Percentiles rank a stretch among this genome's conserved stretches.
Conservation (phyloP, 2,113 vertebrate genomes). For the Marmota monax region DNA sequence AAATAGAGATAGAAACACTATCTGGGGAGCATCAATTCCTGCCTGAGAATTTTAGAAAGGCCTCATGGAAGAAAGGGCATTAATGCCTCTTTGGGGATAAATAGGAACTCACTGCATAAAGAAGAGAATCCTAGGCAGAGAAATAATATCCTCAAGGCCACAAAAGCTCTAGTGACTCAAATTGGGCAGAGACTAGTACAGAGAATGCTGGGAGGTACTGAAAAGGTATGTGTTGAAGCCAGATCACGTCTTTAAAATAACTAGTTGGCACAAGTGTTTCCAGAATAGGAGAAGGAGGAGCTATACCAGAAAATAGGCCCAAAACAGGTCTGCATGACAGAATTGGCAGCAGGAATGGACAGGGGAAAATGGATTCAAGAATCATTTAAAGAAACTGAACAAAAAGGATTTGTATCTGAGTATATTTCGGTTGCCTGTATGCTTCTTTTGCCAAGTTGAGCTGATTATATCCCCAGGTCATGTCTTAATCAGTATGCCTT, state of each 20-base stretch:
- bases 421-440: not conserved
- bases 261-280: not conserved
- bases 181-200: not conserved
- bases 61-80: not conserved
- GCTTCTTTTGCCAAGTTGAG: constrained; percentile 27
- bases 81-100: not conserved
- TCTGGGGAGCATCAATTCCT: not conserved
- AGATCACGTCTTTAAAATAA: constrained; percentile 37
- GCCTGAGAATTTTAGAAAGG: not conserved
- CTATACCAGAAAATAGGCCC: not conserved
- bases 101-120: not conserved
- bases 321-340: not conserved
- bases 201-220: not conserved
- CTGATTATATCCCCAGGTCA: not conserved
- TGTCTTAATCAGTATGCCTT: not conserved
- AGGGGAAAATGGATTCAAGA: not conserved
- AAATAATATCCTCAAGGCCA: not conserved
- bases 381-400: not conserved
- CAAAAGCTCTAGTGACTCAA: not conserved
- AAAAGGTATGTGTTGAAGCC: not conserved
- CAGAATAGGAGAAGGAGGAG: not conserved
- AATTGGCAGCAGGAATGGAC: not conserved
- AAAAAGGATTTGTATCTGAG: not conserved
- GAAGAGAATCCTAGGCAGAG: not conserved
- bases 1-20: not conserved